Evolutionary conservation across 2,888 invertebrate species (phyloP).

Genomic region (Drosophila nr. fundita): DNA sequence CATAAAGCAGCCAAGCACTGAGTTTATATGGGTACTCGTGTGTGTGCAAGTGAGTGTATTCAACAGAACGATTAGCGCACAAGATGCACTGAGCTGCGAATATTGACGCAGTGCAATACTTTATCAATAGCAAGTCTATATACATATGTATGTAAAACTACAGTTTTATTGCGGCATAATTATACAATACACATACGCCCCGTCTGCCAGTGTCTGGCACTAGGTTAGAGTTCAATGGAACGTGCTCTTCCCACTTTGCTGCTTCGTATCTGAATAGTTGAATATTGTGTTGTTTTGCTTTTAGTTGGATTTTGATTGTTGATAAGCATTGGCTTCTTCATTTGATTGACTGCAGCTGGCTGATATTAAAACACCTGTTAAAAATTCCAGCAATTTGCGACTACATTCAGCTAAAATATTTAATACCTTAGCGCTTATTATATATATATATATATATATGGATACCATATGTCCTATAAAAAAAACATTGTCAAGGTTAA

Average conservation of each 20-base stretch:
- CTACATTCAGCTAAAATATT: constrained; percentile 1
- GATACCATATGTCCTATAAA: background rate
- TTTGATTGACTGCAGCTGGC: constrained; percentile 13
- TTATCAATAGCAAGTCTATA: constrained; percentile 38
- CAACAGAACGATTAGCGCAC: constrained; percentile 38
- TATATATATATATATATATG: background rate
- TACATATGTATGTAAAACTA: constrained; percentile 15
- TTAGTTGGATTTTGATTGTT: constrained; percentile 9
- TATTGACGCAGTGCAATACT: constrained; percentile 42
- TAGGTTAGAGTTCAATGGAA: constrained; percentile 69
- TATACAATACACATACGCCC: constrained; percentile 65
- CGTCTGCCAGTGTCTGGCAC: constrained; percentile 39
- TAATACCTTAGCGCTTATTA: background rate
- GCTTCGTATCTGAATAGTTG: constrained; percentile 1
- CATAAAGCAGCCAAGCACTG: constrained; percentile 54
- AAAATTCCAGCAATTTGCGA: background rate
- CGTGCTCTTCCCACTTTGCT: background rate
- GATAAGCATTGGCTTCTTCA: constrained; percentile 33
- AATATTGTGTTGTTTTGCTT: constrained; percentile 23
- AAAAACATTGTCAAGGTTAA: background rate
- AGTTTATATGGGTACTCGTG: background rate
- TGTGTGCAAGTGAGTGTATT: constrained; percentile 12
- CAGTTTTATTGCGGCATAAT: constrained; percentile 34
- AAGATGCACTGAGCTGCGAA: constrained; percentile 52
- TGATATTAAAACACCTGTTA: constrained; percentile 15